Evolutionary conservation across 2,888 invertebrate genomes (phyloP).

Genomic region (Incurvaria masculella): DNA sequence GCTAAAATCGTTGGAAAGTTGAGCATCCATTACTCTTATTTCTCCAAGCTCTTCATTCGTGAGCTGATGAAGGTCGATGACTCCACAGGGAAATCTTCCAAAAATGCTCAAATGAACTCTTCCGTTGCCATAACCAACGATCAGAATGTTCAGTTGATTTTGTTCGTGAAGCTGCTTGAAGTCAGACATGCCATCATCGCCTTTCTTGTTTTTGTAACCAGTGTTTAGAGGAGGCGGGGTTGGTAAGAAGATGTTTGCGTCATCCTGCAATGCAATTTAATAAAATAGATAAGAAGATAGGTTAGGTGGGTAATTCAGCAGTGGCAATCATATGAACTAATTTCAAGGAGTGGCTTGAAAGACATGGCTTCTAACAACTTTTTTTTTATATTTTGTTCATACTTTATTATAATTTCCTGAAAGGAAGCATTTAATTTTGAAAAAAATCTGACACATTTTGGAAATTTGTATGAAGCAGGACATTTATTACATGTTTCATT

Average conservation of each 20-base stretch:
- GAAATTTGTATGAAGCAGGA: not conserved
- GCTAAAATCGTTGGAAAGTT: slow-evolving; percentile 68
- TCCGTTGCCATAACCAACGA: slow-evolving; percentile 75
- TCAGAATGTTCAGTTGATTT: slow-evolving; percentile 67
- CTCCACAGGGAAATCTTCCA: slow-evolving; percentile 80
- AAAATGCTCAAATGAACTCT: slow-evolving; percentile 73
- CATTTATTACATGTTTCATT: not conserved
- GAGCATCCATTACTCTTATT: slow-evolving; percentile 62
- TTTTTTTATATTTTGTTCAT: too few species aligned
- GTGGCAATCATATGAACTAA: too few species aligned
- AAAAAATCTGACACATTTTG: not conserved
- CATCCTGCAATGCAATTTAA: slow-evolving; percentile 34
- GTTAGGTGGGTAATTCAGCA: too few species aligned
- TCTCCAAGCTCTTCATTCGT: slow-evolving; percentile 54
- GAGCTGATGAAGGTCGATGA: slow-evolving; percentile 58
- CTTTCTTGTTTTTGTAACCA: slow-evolving; percentile 47
- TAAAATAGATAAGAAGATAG: slow-evolving; percentile 18
- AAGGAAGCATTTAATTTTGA: not conserved
- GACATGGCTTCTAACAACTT: too few species aligned
- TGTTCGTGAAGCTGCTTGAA: slow-evolving; percentile 60
- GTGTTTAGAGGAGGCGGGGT: slow-evolving; percentile 53
- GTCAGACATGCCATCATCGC: slow-evolving; percentile 52
- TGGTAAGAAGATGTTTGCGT: slow-evolving; percentile 53
- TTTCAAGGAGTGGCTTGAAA: too few species aligned
- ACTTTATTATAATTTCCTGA: not conserved